A percentile compares a stretch with the other conserved stretches of the same genome.
phyloP scores from a whole-genome alignment of 2,113 vertebrate genomes.

The Donacobius atricapilla region DNA sequence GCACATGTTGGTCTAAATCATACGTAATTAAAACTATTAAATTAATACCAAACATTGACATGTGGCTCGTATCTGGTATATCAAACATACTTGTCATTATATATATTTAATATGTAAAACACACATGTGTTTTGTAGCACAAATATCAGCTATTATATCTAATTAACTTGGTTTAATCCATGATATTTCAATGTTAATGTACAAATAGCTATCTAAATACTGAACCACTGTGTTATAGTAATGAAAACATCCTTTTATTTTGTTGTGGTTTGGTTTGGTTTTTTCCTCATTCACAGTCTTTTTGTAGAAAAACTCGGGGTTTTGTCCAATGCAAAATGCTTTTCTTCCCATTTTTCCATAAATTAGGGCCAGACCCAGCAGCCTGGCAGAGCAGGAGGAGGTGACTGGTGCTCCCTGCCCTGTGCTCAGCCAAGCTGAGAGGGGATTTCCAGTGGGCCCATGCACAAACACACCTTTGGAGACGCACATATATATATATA shows the following conservation, averaged over 20 bases:
- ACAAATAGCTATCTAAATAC: not conserved
- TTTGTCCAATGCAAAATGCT: not conserved
- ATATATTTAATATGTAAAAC: not conserved
- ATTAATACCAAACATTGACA: not conserved
- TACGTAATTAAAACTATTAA: not conserved
- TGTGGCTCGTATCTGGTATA: not conserved
- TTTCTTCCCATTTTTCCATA: rapidly evolving
- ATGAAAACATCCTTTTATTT: not conserved
- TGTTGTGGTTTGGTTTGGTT: rapidly evolving
- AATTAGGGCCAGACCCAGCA: not conserved
- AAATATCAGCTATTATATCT: not conserved
- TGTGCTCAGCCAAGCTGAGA: not conserved
- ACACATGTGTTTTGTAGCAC: not conserved
- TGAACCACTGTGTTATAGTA: rapidly evolving
- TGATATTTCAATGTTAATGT: not conserved
- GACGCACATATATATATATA: rapidly evolving
- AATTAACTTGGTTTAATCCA: not conserved
- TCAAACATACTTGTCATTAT: not conserved
- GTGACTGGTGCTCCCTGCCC: not conserved
- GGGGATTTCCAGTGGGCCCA: not conserved
- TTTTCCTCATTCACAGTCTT: not conserved
- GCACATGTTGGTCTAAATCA: not conserved
- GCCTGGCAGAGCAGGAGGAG: not conserved
- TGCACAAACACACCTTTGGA: not conserved
- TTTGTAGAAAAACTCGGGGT: not conserved